These are phyloP conservation scores for Notodonta dromedarius DNA, from an alignment of 2,888 invertebrate genomes.

Conservation along the genomic window DNA sequence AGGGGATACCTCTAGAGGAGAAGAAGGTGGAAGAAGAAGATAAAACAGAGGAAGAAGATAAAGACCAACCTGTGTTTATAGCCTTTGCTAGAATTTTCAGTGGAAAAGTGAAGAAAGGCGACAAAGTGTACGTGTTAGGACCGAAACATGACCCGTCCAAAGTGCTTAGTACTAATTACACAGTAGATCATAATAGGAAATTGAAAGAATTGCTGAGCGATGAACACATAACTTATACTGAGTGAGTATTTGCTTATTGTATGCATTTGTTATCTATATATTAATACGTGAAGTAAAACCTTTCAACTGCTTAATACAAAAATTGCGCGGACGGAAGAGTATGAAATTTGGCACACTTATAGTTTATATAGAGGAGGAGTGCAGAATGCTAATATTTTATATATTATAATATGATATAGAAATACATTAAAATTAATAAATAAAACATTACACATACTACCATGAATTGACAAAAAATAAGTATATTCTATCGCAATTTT, in stretches of 20 bases:
- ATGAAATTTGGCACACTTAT: too few relatives aligned
- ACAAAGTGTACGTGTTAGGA: slow-evolving; percentile 92
- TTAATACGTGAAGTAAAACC: too few relatives aligned
- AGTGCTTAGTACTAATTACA: slow-evolving; percentile 71
- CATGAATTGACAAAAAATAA: too few relatives aligned
- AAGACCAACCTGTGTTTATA: slow-evolving; percentile 88
- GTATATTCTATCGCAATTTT: too few relatives aligned
- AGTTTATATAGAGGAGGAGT: too few relatives aligned
- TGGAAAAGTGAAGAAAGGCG: slow-evolving; percentile 91
- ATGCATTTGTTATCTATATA: slow-evolving; percentile 1
- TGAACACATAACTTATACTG: slow-evolving; percentile 86
- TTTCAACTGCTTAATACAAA: too few relatives aligned
- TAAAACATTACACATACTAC: too few relatives aligned
- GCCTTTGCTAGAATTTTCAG: slow-evolving; percentile 97
- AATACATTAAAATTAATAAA: too few relatives aligned
- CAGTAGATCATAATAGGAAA: slow-evolving; percentile 75
- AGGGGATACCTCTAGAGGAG: slow-evolving; percentile 40
- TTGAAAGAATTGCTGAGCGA: slow-evolving; percentile 85
- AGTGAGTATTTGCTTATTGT: slow-evolving; percentile 62
- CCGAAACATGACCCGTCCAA: slow-evolving; percentile 94
- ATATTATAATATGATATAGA: too few relatives aligned
- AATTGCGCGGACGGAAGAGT: too few relatives aligned
- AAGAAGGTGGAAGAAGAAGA: slow-evolving; percentile 49
- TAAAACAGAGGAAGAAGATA: slow-evolving; percentile 55
- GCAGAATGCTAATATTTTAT: too few relatives aligned